These are phyloP conservation scores for Lordiphosa stackelbergi DNA, from an alignment of 1,140 invertebrate genomes.

Conservation along the genomic window DNA sequence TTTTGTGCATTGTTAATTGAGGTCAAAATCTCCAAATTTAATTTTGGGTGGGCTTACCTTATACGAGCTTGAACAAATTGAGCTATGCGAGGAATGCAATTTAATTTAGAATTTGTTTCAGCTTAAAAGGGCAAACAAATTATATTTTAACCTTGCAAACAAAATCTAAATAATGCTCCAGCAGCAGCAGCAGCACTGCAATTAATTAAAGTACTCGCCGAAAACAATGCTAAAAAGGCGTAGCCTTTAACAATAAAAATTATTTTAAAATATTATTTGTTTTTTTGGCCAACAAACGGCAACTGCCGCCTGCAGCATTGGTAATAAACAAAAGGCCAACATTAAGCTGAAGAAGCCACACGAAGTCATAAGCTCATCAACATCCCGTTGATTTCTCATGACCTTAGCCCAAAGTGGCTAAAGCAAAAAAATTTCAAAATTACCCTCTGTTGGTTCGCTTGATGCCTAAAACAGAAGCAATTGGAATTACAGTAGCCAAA, in stretches of 20 bases:
- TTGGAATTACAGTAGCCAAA: conserved; percentile 7
- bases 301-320: conserved; percentile 8
- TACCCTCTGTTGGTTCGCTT: conserved; percentile 4
- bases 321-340: conserved; percentile 5
- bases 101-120: neutral
- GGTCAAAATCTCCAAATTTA: conserved; percentile 59
- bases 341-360: conserved; percentile 2
- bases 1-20: conserved; percentile 51
- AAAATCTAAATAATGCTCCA: conserved; percentile 13
- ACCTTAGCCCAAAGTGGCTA: conserved; percentile 12
- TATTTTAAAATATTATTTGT: conserved; percentile 1
- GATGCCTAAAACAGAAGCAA: conserved; percentile 15
- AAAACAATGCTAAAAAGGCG: conserved; percentile 13
- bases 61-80: conserved; percentile 32
- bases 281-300: conserved; percentile 8
- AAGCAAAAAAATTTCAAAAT: neutral
- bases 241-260: conserved; percentile 7
- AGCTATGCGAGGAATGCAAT: conserved; percentile 16
- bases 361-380: conserved; percentile 13
- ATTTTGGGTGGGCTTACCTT: conserved; percentile 25
- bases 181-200: conserved; percentile 11
- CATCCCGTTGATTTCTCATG: conserved; percentile 11
- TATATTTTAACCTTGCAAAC: conserved; percentile 5
- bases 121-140: conserved; percentile 6
- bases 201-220: conserved; percentile 10